Conservation (phyloP, 2,888 invertebrate genomes). For the Nebria salina region DNA sequence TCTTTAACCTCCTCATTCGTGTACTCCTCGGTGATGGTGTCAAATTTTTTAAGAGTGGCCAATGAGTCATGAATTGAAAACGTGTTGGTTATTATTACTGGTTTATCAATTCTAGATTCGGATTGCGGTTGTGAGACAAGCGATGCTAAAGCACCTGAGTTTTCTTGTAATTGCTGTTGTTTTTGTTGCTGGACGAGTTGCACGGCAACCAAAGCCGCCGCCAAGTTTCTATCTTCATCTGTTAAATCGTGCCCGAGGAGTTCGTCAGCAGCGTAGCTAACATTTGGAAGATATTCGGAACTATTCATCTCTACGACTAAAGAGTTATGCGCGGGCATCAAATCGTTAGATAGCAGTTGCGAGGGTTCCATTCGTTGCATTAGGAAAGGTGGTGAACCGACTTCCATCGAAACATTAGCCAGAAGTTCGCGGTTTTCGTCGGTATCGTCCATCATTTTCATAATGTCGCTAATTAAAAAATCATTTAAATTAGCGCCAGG, state of each 20-base stretch:
- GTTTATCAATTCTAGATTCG: too few species aligned
- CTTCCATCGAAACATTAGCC: conserved; percentile 50
- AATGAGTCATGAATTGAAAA: conserved; percentile 48
- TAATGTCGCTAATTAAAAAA: neutral
- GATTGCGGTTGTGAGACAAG: conserved; percentile 35
- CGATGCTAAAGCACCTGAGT: conserved; percentile 48
- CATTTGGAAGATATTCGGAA: conserved; percentile 59
- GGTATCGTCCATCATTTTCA: conserved; percentile 34
- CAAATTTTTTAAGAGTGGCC: too few species aligned
- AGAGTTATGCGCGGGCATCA: conserved; percentile 60
- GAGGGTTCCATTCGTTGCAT: conserved; percentile 60
- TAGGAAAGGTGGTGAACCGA: conserved; percentile 59
- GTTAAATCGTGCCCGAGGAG: conserved; percentile 63
- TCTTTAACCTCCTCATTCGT: too few species aligned
- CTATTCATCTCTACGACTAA: conserved; percentile 61
- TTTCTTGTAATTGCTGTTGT: conserved; percentile 64
- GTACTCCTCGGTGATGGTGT: too few species aligned
- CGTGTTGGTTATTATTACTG: too few species aligned
- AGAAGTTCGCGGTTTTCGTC: conserved; percentile 54
- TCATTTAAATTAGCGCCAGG: conserved; percentile 39
- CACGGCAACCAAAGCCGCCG: conserved; percentile 71
- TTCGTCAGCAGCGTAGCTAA: conserved; percentile 60
- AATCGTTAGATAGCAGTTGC: conserved; percentile 59
- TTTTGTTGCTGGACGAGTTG: conserved; percentile 71
- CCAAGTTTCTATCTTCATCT: conserved; percentile 70